phyloP scores from a whole-genome alignment of 2,797 vertebrate species.

The Leucoraja ocellata region DNA sequence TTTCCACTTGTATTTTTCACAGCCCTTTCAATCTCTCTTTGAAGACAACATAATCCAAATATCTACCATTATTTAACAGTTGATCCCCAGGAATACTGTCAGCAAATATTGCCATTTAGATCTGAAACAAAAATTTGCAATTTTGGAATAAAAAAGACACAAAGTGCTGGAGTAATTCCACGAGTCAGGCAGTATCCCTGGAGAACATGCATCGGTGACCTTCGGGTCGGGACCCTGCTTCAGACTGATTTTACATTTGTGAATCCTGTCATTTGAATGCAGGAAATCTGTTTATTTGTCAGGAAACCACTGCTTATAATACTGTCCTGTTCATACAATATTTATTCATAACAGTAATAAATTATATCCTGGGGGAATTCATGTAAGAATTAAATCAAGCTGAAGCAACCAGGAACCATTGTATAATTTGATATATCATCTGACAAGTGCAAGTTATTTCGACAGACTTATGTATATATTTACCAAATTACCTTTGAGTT shows the following conservation, averaged over 20 bases:
- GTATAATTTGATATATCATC: background rate
- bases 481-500: slow-evolving; percentile 31
- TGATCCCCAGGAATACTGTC: background rate
- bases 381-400: background rate
- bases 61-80: background rate
- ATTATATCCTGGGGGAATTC: background rate
- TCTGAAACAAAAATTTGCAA: background rate
- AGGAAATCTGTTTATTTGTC: background rate
- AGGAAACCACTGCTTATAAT: background rate
- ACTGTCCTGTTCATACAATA: background rate
- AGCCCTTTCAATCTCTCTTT: background rate
- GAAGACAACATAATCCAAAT: background rate
- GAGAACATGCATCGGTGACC: no score
- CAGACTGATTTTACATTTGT: background rate
- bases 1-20: background rate
- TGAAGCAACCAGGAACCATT: background rate
- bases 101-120: background rate
- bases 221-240: no score
- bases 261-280: background rate
- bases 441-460: background rate
- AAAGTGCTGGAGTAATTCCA: no score
- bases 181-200: no score
- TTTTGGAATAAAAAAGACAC: background rate
- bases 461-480: background rate
- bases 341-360: background rate